phyloP scores from a whole-genome alignment of 2,797 vertebrate genomes.

The Gadopsis marmoratus region DNA sequence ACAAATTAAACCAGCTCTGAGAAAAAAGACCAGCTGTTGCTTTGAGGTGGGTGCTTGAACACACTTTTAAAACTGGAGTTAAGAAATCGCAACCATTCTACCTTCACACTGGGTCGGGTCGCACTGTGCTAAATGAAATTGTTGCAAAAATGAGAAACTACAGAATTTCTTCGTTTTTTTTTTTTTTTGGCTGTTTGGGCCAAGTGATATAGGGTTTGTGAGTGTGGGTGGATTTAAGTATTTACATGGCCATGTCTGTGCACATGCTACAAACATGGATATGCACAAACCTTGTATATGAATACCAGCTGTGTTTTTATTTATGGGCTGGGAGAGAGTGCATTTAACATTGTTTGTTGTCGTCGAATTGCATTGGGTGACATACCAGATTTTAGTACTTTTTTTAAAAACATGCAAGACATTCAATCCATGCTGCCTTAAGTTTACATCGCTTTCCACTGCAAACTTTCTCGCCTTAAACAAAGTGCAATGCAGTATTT shows the following conservation, averaged over 20 bases:
- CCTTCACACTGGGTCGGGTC: constrained; percentile 89
- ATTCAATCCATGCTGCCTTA: constrained; percentile 94
- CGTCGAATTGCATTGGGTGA: constrained; percentile 55
- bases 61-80: constrained; percentile 81
- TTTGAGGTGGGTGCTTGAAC: constrained; percentile 51
- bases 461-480: constrained; percentile 95
- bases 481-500: constrained; percentile 84
- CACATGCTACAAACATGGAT: constrained; percentile 58
- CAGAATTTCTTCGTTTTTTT: constrained; percentile 40
- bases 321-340: constrained; percentile 73
- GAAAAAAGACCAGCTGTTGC: constrained; percentile 59
- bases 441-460: constrained; percentile 91
- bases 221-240: constrained; percentile 57
- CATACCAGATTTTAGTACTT: constrained; percentile 63
- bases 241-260: constrained; percentile 60
- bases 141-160: constrained; percentile 70
- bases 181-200: constrained; percentile 52
- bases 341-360: constrained; percentile 68
- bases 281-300: constrained; percentile 59
- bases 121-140: constrained; percentile 90
- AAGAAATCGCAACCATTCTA: constrained; percentile 91
- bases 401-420: constrained; percentile 81
- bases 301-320: constrained; percentile 75
- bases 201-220: constrained; percentile 44
- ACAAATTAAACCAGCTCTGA: constrained; percentile 54